A percentile compares a stretch with the other conserved stretches of the same genome.
Conservation (phyloP, 2,113 vertebrate genomes). For the Microtus montanus region DNA sequence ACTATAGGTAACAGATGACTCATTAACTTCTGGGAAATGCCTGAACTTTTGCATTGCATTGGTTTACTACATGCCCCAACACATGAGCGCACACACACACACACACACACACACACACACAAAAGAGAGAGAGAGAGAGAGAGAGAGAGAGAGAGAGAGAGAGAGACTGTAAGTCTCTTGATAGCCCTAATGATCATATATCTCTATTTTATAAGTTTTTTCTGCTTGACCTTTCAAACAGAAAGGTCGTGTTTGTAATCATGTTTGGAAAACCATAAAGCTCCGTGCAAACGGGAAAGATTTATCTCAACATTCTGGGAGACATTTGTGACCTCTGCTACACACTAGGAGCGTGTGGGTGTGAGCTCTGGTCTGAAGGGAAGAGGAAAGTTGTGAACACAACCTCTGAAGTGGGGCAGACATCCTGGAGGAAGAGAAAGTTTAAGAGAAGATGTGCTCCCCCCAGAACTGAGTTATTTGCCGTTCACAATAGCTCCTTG, state of each 20-base stretch:
- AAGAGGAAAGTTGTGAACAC: neutral
- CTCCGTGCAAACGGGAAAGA: conserved; percentile 43
- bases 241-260: conserved; percentile 51
- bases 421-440: conserved; percentile 49
- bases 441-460: neutral
- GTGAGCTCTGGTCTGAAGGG: neutral
- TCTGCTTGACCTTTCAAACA: conserved; percentile 65
- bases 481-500: neutral
- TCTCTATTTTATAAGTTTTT: conserved; percentile 64
- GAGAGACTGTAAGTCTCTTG: neutral
- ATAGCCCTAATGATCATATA: neutral
- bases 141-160: neutral
- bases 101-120: too few relatives aligned
- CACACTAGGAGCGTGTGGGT: neutral
- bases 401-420: conserved; percentile 12
- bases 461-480: neutral
- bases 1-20: neutral
- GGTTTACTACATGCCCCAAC: neutral
- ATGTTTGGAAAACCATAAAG: conserved; percentile 54
- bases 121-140: neutral
- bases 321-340: conserved; percentile 26
- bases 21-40: conserved; percentile 7
- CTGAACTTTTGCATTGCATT: neutral
- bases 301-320: conserved; percentile 36
- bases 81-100: neutral